Evolutionary conservation across 1,140 invertebrate species (phyloP).

Genomic region (Saccostrea cuccullata): DNA sequence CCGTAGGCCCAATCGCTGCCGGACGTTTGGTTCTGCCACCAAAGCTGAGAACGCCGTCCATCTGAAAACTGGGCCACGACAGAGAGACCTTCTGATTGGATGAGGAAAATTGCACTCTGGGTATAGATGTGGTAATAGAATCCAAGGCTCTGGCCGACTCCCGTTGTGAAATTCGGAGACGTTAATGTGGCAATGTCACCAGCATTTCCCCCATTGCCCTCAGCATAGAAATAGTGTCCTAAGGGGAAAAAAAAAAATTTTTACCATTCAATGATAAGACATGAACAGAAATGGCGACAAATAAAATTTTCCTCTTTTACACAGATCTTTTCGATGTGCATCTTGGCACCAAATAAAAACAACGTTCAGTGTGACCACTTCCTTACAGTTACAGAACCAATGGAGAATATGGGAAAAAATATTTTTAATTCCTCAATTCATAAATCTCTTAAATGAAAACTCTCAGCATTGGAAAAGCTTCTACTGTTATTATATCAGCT

Average conservation of each 20-base stretch:
- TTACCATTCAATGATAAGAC: not conserved
- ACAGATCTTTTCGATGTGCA: too few species aligned
- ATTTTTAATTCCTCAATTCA: too few species aligned
- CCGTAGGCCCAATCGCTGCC: conserved; percentile 56
- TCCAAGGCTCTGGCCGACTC: conserved; percentile 48
- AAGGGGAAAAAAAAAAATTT: not conserved
- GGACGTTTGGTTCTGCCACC: conserved; percentile 42
- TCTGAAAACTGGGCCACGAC: conserved; percentile 24
- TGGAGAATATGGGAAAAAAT: too few species aligned
- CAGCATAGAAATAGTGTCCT: conserved; percentile 69
- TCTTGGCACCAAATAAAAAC: too few species aligned
- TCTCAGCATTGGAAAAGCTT: too few species aligned
- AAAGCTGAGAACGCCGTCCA: not conserved
- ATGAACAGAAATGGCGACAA: not conserved
- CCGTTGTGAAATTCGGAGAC: conserved; percentile 59
- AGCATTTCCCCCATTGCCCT: conserved; percentile 61
- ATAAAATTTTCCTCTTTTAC: too few species aligned
- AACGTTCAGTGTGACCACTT: too few species aligned
- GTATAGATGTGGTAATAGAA: conserved; percentile 69
- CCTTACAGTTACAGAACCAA: too few species aligned
- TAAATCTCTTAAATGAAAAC: too few species aligned
- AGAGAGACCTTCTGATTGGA: conserved; percentile 52
- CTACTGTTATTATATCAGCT: not conserved
- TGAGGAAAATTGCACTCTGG: not conserved
- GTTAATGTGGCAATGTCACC: conserved; percentile 56